Percentiles rank a stretch among this genome's conserved stretches.
phyloP scores from a whole-genome alignment of 2,113 vertebrate genomes.

The Indri indri region DNA sequence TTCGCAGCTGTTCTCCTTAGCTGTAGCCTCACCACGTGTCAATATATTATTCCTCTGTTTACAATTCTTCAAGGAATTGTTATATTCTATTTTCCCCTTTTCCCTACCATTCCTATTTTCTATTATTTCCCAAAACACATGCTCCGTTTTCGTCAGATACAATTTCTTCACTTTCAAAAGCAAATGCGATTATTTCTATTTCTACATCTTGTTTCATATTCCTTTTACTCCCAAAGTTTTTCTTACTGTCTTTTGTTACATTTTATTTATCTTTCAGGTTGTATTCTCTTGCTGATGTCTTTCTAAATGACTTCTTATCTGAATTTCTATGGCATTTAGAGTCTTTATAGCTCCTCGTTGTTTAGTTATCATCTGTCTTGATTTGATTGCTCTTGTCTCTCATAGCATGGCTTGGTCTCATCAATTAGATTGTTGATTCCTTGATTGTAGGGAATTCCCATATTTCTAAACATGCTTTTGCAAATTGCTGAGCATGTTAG shows the following conservation, averaged over 20 bases:
- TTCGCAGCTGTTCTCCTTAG: background rate
- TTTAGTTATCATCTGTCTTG: background rate
- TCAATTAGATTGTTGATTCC: background rate
- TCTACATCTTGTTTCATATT: background rate
- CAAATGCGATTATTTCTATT: background rate
- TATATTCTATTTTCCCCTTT: background rate
- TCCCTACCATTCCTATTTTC: background rate
- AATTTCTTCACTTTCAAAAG: background rate
- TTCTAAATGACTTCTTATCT: background rate
- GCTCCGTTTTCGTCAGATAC: background rate
- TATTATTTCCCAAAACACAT: background rate
- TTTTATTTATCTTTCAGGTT: background rate
- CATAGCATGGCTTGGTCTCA: background rate
- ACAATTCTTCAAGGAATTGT: background rate
- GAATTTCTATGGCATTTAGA: background rate
- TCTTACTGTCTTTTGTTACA: background rate
- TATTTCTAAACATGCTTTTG: background rate
- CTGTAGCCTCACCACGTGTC: background rate
- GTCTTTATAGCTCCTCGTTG: background rate
- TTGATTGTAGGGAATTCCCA: background rate
- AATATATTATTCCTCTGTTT: background rate
- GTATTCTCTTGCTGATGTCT: background rate
- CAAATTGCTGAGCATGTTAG: background rate
- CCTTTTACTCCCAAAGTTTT: background rate
- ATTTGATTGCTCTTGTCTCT: background rate